Conservation (phyloP, 2,113 vertebrate genomes). For the Microtus montanus region DNA sequence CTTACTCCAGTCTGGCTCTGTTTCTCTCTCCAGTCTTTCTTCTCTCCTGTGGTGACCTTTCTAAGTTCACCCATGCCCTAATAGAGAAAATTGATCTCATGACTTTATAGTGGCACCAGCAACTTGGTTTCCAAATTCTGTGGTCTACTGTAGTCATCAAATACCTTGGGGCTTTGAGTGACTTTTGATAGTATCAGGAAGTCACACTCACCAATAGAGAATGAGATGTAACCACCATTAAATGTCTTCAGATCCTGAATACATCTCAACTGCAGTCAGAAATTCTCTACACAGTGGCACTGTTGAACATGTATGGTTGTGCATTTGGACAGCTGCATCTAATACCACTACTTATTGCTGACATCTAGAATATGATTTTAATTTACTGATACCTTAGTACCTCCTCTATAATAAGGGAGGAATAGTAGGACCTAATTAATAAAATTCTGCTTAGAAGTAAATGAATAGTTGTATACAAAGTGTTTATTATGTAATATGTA, state of each 20-base stretch:
- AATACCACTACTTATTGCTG: background rate
- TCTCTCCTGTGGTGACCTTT: conserved; percentile 37
- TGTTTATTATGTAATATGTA: background rate
- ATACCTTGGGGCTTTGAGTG: conserved; percentile 1
- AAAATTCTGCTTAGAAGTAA: background rate
- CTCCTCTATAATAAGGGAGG: background rate
- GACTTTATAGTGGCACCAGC: background rate
- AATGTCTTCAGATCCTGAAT: conserved; percentile 62
- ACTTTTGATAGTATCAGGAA: conserved; percentile 63
- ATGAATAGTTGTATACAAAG: background rate
- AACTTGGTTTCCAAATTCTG: conserved; percentile 31
- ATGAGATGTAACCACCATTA: background rate
- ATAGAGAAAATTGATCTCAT: background rate
- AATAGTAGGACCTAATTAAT: background rate
- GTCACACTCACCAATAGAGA: conserved; percentile 5
- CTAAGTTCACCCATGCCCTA: background rate
- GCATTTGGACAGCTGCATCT: background rate
- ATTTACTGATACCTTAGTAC: background rate
- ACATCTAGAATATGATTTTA: background rate
- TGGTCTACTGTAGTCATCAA: background rate
- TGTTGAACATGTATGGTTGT: background rate
- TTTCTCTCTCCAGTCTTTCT: background rate
- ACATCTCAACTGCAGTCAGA: background rate
- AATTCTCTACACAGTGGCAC: background rate
- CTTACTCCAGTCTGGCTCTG: background rate